Base-by-base conservation (phyloP, 53 echinoderm and acorn worm genomes). In the Mesocentrotus franciscanus region DNA sequence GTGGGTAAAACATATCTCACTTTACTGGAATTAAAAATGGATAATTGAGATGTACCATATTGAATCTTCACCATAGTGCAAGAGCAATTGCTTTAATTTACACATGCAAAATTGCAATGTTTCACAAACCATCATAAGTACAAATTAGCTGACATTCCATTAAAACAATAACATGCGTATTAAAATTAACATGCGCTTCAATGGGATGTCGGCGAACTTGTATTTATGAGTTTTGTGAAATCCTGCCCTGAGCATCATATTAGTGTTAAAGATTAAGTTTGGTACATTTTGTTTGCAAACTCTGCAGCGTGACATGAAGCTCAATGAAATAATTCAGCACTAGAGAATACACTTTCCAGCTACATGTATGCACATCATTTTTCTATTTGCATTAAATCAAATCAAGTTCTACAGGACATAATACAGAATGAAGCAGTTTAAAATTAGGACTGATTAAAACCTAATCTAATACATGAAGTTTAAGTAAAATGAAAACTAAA, bases 331-430 rank as follows among this genome's bases (percentile, higher is more conserved):
- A 16, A 62, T 10, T 62, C 62, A 62, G 62, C 62, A 62, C 62
- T 62, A 62, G 62, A 62, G 62, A 62, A 62, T 62, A 62, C 14
- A 62, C 62, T 72, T 29, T 72, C 72, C 16, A 78, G 34, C 10
- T n/a, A n/a, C n/a, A n/a, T n/a, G n/a, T 35, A 35, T 78, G 78
- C 78, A 78, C 34, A 78, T 78, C 72, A 62, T 71, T 71, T n/a
- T 9, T 27, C 15, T 35, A 78, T 16, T 78, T 78, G 34, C 78
- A 78, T 78, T 24, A 36, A 16, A 36, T 78, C 36, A 78, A 11
- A 34, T 36, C 14, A 78, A 14, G 14, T 78, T 34, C 78, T 78
- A 78, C 15, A 72, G n/a, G 10, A 5, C 3, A 78, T 36, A 36
- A 12, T 78, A 78, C 1, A 36, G 78, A 34, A 35, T 29, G 9